Conservation (phyloP, 2,113 vertebrate species). For the Alligator mississippiensis region DNA sequence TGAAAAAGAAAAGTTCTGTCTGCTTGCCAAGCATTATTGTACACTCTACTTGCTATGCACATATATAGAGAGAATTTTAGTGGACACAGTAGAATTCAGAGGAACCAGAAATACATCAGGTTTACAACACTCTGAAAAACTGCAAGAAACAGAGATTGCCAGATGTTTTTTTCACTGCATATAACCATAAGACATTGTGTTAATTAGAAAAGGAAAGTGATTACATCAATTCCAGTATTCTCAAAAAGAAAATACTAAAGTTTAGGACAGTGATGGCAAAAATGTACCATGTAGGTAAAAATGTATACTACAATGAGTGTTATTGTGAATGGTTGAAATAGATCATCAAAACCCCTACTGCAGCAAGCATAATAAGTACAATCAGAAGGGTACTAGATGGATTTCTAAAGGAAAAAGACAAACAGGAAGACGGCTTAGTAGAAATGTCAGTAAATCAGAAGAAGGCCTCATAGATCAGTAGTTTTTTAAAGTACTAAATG, state of each 20-base stretch:
- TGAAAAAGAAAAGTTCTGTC: neutral
- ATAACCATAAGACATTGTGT: neutral
- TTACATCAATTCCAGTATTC: neutral
- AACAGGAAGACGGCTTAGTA: conserved; percentile 27
- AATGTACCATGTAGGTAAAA: neutral
- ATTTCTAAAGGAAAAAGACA: neutral
- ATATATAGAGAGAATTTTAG: neutral
- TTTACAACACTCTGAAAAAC: neutral
- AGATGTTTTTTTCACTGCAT: neutral
- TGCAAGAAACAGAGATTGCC: neutral
- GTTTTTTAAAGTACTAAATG: conserved; percentile 47
- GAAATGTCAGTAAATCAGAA: conserved; percentile 40
- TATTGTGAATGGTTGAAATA: neutral
- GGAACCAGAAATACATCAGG: neutral
- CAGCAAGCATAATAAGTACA: neutral
- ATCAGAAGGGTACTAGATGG: conserved; percentile 26
- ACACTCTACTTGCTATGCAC: neutral
- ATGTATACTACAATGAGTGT: neutral
- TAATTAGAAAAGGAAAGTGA: neutral
- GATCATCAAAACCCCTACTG: neutral
- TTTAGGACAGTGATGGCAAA: neutral
- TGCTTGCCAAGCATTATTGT: neutral
- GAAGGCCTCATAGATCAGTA: neutral
- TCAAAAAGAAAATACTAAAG: neutral
- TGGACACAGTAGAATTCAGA: neutral